These are phyloP conservation scores for Poecilobothrus nobilitatus DNA, from an alignment of 2,888 invertebrate species.

Conservation along the genomic window DNA sequence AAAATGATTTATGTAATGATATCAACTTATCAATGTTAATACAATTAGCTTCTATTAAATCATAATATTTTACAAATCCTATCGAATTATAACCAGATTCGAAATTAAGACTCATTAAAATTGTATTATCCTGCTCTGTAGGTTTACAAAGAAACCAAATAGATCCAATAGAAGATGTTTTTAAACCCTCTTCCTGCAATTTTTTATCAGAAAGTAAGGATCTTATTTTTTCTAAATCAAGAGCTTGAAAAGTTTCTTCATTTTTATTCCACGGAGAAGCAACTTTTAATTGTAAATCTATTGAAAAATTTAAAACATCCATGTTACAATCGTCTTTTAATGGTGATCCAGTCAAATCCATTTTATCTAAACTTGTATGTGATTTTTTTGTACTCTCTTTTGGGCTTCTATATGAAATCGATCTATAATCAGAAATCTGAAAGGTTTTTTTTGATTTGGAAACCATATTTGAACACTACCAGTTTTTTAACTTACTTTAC, in stretches of 20 bases:
- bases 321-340: constrained; percentile 39
- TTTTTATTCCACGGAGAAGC: constrained; percentile 34
- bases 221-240: constrained; percentile 30
- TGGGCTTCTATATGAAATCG: constrained; percentile 31
- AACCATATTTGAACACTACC: no score
- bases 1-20: constrained; percentile 28
- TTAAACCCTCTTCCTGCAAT: constrained; percentile 27
- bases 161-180: constrained; percentile 31
- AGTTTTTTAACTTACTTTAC: constrained; percentile 18
- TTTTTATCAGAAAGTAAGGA: constrained; percentile 30
- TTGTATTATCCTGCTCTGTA: constrained; percentile 47
- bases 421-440: constrained; percentile 22
- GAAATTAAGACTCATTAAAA: constrained; percentile 34
- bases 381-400: constrained; percentile 13
- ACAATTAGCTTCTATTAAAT: constrained; percentile 27
- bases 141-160: constrained; percentile 55
- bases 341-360: constrained; percentile 41
- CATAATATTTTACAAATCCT: constrained; percentile 34
- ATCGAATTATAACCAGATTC: constrained; percentile 28
- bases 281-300: constrained; percentile 27
- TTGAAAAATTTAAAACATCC: constrained; percentile 35
- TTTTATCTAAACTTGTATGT: constrained; percentile 15
- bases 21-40: constrained; percentile 31
- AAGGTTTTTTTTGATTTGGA: no score
- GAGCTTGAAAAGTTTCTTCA: constrained; percentile 36